Percentiles rank a stretch among this genome's conserved stretches.
Evolutionary conservation across 2,888 invertebrate genomes (phyloP).

Genomic region (Osmoderma eremita): DNA sequence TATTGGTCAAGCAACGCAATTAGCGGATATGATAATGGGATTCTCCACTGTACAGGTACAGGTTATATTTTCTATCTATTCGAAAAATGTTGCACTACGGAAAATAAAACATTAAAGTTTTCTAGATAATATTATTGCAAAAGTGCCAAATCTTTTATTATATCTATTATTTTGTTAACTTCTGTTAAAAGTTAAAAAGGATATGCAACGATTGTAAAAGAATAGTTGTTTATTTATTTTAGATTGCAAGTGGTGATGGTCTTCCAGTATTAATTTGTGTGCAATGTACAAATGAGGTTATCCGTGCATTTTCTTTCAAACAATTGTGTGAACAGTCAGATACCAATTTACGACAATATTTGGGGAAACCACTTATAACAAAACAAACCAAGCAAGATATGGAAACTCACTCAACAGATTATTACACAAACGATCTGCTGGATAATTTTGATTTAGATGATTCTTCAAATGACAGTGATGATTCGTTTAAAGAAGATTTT

Average conservation of each 20-base stretch:
- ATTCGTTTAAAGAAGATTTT: conserved; percentile 58
- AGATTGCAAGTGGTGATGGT: conserved; percentile 65
- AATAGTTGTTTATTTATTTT: conserved; percentile 45
- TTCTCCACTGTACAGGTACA: conserved; percentile 60
- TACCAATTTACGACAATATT: conserved; percentile 60
- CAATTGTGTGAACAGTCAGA: conserved; percentile 65
- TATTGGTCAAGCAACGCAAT: conserved; percentile 59
- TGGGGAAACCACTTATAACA: conserved; percentile 58
- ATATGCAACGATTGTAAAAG: conserved; percentile 14
- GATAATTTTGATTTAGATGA: conserved; percentile 60
- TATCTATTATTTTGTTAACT: conserved; percentile 15
- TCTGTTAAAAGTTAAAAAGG: background rate
- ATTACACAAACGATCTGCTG: conserved; percentile 52
- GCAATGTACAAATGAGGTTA: conserved; percentile 64
- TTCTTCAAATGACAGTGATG: conserved; percentile 59
- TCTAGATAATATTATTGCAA: background rate
- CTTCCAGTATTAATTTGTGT: conserved; percentile 64
- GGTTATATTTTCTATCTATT: conserved; percentile 53
- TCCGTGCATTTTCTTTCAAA: conserved; percentile 64
- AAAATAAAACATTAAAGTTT: background rate
- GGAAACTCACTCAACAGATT: conserved; percentile 51
- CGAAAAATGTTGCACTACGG: background rate
- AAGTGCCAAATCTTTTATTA: conserved; percentile 16
- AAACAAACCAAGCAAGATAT: conserved; percentile 56
- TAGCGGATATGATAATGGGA: conserved; percentile 65